These are phyloP conservation scores for Drosophila kanekoi DNA, from an alignment of 2,888 invertebrate species.

Conservation along the genomic window DNA sequence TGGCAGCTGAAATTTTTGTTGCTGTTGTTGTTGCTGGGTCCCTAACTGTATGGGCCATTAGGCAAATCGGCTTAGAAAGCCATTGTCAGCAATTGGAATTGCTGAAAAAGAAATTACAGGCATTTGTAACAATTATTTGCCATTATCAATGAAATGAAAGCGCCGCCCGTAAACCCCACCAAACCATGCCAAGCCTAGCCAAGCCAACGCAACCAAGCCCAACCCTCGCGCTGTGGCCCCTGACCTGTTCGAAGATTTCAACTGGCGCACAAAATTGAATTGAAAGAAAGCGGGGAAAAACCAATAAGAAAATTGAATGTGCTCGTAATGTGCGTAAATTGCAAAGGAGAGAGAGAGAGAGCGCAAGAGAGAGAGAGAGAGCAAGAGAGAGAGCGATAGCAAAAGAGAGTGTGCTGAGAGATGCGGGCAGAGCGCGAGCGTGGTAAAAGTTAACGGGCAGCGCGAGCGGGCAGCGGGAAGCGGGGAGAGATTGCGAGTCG, in stretches of 20 bases:
- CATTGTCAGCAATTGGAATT: constrained; percentile 49
- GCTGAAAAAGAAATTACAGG: constrained; percentile 48
- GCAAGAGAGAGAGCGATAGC: constrained; percentile 12
- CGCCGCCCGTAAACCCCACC: neutral
- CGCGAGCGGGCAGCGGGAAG: too few species aligned
- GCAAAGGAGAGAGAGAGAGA: constrained; percentile 11
- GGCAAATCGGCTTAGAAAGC: constrained; percentile 70
- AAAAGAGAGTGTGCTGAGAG: constrained; percentile 1
- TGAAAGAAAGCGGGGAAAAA: constrained; percentile 58
- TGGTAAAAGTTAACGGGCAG: too few species aligned
- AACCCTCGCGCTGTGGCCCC: constrained; percentile 23
- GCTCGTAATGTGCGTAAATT: constrained; percentile 62
- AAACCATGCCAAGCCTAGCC: neutral
- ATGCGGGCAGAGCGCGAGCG: constrained; percentile 14
- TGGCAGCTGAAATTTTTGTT: constrained; percentile 34
- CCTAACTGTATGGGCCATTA: constrained; percentile 63
- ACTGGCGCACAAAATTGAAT: constrained; percentile 44
- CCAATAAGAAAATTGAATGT: constrained; percentile 67
- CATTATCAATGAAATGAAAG: constrained; percentile 66
- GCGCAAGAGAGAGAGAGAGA: neutral
- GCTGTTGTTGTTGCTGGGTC: constrained; percentile 2
- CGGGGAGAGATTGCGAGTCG: constrained; percentile 35
- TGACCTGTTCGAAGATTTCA: constrained; percentile 30
- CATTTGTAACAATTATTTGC: constrained; percentile 73
- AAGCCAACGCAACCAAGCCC: neutral